These are phyloP conservation scores for Hartigia nigra DNA, from an alignment of 2,888 invertebrate species.

Conservation along the genomic window DNA sequence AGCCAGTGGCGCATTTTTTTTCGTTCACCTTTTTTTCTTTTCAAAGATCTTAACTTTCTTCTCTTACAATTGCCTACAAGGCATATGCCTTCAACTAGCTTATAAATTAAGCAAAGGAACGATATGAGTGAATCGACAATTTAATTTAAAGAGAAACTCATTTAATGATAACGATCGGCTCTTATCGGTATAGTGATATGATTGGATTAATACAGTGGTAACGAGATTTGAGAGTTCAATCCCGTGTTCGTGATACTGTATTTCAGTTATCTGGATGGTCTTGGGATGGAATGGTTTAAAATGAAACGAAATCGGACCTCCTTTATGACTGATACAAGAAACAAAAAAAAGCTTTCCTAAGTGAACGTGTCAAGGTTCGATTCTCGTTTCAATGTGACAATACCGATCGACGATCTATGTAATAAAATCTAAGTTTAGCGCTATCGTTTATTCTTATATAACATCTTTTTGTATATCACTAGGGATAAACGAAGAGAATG, in stretches of 20 bases:
- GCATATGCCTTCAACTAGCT: background rate
- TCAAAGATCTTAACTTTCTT: constrained; percentile 7
- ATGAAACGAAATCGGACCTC: background rate
- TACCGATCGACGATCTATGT: constrained; percentile 39
- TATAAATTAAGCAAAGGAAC: background rate
- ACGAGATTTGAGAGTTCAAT: background rate
- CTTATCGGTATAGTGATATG: background rate
- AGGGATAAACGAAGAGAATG: constrained; percentile 25
- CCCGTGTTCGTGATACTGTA: too few species aligned
- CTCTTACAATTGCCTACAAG: background rate
- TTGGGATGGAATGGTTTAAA: background rate
- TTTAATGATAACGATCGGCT: background rate
- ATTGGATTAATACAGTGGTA: background rate
- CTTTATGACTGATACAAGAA: background rate
- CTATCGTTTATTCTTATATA: constrained; percentile 38
- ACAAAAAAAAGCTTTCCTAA: background rate
- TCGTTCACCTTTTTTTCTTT: constrained; percentile 11
- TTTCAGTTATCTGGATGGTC: background rate
- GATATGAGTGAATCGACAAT: background rate
- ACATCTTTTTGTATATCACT: constrained; percentile 37
- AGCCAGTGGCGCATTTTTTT: background rate
- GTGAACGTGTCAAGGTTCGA: background rate
- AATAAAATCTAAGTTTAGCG: constrained; percentile 36
- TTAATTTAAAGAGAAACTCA: background rate
- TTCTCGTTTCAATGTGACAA: constrained; percentile 36